Percentiles rank a stretch among this genome's conserved stretches.
Conservation (phyloP, 2,888 invertebrate species). For the Drosophila rellima region DNA sequence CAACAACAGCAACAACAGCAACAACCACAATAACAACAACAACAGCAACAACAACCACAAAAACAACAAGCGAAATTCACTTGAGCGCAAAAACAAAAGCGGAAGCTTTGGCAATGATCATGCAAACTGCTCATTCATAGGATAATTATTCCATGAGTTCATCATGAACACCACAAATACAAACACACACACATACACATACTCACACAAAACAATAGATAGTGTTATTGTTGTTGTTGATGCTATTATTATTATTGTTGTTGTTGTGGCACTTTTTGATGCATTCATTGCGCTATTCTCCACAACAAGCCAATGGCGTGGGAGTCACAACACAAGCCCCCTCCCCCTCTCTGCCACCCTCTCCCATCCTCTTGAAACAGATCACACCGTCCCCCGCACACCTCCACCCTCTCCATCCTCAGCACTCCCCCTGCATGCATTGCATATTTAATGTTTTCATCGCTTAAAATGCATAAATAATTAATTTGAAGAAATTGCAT, state of each 20-base stretch:
- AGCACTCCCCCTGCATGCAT: constrained; percentile 43
- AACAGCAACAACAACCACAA: constrained; percentile 30
- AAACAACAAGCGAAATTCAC: constrained; percentile 52
- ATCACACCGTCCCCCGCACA: constrained; percentile 7
- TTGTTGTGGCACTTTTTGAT: constrained; percentile 62
- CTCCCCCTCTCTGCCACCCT: neutral
- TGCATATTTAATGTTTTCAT: constrained; percentile 77
- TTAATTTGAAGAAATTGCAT: constrained; percentile 52
- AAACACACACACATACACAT: constrained; percentile 20
- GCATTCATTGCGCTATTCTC: constrained; percentile 66
- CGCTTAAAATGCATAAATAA: constrained; percentile 73
- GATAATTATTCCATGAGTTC: constrained; percentile 83
- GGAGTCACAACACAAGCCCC: constrained; percentile 53
- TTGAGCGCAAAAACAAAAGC: constrained; percentile 77
- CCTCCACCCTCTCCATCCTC: neutral
- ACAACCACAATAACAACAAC: constrained; percentile 27
- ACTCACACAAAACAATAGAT: constrained; percentile 20
- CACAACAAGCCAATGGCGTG: constrained; percentile 73
- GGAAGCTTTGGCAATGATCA: constrained; percentile 82
- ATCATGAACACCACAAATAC: constrained; percentile 53
- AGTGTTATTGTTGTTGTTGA: constrained; percentile 28
- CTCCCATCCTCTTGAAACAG: neutral
- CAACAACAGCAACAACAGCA: constrained; percentile 39
- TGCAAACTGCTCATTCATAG: constrained; percentile 83
- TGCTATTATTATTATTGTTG: constrained; percentile 18